phyloP scores from a whole-genome alignment of 2,888 invertebrate genomes.

The Hololepta plana region DNA sequence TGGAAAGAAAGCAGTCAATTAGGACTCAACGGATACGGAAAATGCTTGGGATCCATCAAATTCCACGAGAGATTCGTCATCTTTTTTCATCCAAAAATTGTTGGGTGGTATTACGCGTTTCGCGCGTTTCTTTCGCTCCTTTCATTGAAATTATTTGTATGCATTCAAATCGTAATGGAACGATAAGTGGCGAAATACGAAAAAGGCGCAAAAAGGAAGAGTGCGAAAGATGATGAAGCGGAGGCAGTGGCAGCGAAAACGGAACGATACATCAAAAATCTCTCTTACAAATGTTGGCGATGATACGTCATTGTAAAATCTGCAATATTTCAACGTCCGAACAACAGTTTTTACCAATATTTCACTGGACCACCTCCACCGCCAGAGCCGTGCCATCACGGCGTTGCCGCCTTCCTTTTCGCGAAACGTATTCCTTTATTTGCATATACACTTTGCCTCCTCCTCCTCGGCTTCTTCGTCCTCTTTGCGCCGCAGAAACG shows the following conservation, averaged over 20 bases:
- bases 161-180: too few relatives aligned
- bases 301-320: slow-evolving; percentile 29
- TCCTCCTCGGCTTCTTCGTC: slow-evolving; percentile 6
- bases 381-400: slow-evolving; percentile 4
- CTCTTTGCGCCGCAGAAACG: slow-evolving; percentile 7
- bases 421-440: slow-evolving; percentile 10
- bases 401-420: slow-evolving; percentile 4
- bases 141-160: too few relatives aligned
- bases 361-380: slow-evolving; percentile 22
- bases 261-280: slow-evolving; percentile 25
- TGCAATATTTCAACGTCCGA: slow-evolving; percentile 22
- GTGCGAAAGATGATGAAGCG: slow-evolving; percentile 24
- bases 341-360: slow-evolving; percentile 24
- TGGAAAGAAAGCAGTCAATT: too few relatives aligned
- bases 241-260: slow-evolving; percentile 20
- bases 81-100: too few relatives aligned
- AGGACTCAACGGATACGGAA: too few relatives aligned
- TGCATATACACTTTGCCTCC: slow-evolving; percentile 10
- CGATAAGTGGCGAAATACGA: too few relatives aligned
- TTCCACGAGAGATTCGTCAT: too few relatives aligned
- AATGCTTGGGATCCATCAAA: too few relatives aligned
- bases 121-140: too few relatives aligned
- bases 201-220: slow-evolving; percentile 12
- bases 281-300: slow-evolving; percentile 26
- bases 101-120: too few relatives aligned